Conservation (phyloP, 2,113 vertebrate genomes). For the Rhegmatorhina hoffmannsi region DNA sequence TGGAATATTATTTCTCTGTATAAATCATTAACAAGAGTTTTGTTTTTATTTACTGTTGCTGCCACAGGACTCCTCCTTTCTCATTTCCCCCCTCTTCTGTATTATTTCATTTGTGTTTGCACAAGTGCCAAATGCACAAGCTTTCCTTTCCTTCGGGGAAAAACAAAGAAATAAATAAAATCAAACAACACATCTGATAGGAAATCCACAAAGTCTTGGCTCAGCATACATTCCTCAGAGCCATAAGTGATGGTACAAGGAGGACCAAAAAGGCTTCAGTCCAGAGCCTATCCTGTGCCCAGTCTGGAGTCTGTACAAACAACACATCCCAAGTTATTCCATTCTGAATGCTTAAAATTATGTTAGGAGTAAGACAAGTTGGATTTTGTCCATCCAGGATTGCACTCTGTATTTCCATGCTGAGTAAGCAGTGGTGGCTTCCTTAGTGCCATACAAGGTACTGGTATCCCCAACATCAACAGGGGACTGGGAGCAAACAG, state of each 20-base stretch:
- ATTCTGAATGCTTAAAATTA: not conserved
- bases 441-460: not conserved
- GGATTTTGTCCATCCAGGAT: not conserved
- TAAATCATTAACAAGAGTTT: constrained; percentile 36
- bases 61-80: not conserved
- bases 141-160: not conserved
- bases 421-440: not conserved
- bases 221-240: not conserved
- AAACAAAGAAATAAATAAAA: constrained; percentile 10
- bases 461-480: not conserved
- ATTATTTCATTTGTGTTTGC: not conserved
- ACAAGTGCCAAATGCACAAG: not conserved
- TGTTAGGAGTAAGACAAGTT: not conserved
- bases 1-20: not conserved
- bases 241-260: not conserved
- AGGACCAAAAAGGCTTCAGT: not conserved
- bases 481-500: not conserved
- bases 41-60: constrained; percentile 30
- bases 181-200: not conserved
- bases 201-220: not conserved
- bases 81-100: rapidly evolving
- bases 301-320: not conserved
- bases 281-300: not conserved
- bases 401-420: not conserved
- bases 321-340: not conserved